These are phyloP conservation scores for Eospalax fontanierii DNA, from an alignment of 2,797 vertebrate genomes.

Conservation along the genomic window DNA sequence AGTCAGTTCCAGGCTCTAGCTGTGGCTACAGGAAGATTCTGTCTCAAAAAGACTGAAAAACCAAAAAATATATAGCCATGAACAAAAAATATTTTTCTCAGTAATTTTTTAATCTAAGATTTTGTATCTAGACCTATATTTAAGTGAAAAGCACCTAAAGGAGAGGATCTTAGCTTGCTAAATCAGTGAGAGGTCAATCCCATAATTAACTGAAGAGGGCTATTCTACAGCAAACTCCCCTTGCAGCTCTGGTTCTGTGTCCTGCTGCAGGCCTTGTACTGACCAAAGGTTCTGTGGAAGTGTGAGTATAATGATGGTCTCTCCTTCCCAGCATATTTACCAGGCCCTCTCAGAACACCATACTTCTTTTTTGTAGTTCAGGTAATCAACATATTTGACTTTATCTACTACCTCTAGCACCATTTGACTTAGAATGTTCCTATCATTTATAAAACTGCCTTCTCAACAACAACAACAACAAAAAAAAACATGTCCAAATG, in stretches of 20 bases:
- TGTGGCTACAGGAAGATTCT: no score
- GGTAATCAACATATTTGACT: slow-evolving; percentile 42
- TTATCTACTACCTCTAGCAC: slow-evolving; percentile 21
- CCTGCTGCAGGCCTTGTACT: fast-evolving
- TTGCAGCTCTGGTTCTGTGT: neutral
- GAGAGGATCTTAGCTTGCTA: neutral
- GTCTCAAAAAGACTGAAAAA: no score
- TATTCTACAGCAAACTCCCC: neutral
- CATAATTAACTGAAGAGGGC: neutral
- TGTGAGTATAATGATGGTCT: neutral
- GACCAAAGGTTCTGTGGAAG: neutral
- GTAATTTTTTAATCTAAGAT: neutral
- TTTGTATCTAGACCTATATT: neutral
- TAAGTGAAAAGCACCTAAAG: slow-evolving; percentile 52
- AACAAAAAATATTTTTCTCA: neutral
- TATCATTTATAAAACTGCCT: slow-evolving; percentile 41
- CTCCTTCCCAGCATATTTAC: neutral
- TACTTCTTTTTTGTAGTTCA: slow-evolving; percentile 12
- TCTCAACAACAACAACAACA: neutral
- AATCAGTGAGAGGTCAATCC: neutral
- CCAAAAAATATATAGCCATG: neutral
- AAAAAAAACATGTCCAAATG: neutral
- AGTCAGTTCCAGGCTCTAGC: no score
- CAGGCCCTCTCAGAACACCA: neutral
- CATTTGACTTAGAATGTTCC: neutral